Conservation (phyloP, 2,113 vertebrate genomes). For the Podarcis raffonei region DNA sequence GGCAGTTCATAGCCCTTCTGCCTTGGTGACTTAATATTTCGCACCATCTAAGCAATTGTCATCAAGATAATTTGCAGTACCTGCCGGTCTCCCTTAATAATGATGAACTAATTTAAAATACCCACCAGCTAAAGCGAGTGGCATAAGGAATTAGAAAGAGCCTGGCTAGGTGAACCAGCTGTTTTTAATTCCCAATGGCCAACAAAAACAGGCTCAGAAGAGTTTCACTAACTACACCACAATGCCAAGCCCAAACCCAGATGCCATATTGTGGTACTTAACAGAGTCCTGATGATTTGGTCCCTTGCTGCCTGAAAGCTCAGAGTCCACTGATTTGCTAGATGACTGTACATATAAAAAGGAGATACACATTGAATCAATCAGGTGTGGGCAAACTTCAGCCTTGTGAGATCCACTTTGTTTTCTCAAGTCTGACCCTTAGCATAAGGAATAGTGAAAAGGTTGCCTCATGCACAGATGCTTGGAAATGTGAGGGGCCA, state of each 20-base stretch:
- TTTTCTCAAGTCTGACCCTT: no score
- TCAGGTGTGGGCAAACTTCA: no score
- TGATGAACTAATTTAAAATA: slow-evolving; percentile 11
- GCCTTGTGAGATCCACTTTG: no score
- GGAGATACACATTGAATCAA: no score
- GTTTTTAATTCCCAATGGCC: neutral
- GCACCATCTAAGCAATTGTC: neutral
- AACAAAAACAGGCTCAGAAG: neutral
- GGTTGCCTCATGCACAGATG: no score
- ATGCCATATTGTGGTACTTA: neutral
- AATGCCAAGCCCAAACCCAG: neutral
- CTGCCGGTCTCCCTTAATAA: neutral
- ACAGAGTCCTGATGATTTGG: neutral
- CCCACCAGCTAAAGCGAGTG: neutral
- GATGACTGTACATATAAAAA: no score
- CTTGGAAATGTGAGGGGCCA: no score
- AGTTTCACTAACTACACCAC: neutral
- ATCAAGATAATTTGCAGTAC: neutral
- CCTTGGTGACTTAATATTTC: neutral
- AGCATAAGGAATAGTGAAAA: no score
- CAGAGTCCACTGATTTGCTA: neutral
- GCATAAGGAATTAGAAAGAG: neutral
- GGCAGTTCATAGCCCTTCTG: neutral
- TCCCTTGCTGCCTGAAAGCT: neutral
- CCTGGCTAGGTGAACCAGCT: neutral